These are phyloP conservation scores for Keiferia lycopersicella DNA, from an alignment of 2,888 invertebrate species.

Conservation along the genomic window DNA sequence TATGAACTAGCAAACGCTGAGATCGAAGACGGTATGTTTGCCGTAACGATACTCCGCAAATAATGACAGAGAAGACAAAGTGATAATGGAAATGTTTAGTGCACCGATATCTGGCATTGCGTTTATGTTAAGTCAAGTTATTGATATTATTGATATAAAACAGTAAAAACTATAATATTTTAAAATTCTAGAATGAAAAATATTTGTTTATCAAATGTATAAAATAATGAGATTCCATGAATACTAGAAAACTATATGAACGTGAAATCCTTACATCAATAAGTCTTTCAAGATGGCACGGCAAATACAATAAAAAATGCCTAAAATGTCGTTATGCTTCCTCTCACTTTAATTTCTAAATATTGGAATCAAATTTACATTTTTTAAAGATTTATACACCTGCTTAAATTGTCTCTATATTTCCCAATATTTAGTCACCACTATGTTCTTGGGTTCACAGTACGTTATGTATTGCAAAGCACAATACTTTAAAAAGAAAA, in stretches of 20 bases:
- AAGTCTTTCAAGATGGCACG: slow-evolving; percentile 79
- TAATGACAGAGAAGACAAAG: slow-evolving; percentile 35
- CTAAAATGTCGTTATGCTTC: slow-evolving; percentile 63
- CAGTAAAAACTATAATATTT: slow-evolving; percentile 57
- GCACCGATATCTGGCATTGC: slow-evolving; percentile 58
- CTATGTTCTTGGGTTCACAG: slow-evolving; percentile 56
- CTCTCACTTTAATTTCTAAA: slow-evolving; percentile 68
- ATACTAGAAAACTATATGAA: slow-evolving; percentile 80
- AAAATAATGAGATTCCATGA: slow-evolving; percentile 78
- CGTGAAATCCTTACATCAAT: slow-evolving; percentile 79
- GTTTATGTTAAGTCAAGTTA: slow-evolving; percentile 42
- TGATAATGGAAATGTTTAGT: slow-evolving; percentile 47
- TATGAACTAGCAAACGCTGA: not conserved
- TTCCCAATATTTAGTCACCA: slow-evolving; percentile 74
- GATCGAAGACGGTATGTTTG: slow-evolving; percentile 7
- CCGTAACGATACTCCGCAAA: not conserved
- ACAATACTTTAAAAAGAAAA: slow-evolving; percentile 57
- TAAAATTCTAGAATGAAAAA: slow-evolving; percentile 57
- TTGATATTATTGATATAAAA: slow-evolving; percentile 53
- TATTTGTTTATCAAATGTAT: slow-evolving; percentile 63
- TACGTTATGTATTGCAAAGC: slow-evolving; percentile 48
- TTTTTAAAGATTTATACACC: slow-evolving; percentile 77
- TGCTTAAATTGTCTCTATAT: slow-evolving; percentile 66
- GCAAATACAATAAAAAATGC: slow-evolving; percentile 76
- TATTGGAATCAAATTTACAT: slow-evolving; percentile 76